phyloP scores from a whole-genome alignment of 2,113 vertebrate species.

The Dipodomys spectabilis region DNA sequence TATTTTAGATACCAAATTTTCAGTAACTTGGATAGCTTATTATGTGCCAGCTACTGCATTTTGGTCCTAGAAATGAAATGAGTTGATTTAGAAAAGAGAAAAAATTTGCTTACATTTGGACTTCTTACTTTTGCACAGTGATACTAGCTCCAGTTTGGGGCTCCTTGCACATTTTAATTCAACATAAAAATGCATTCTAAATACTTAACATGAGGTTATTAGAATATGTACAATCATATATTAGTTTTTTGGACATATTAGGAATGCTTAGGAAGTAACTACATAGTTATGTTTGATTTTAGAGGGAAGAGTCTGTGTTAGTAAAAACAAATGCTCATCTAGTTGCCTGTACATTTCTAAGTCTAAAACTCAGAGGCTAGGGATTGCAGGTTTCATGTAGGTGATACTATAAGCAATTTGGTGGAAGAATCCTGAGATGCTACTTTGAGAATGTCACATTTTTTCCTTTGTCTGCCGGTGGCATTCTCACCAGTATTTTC shows the following conservation, averaged over 20 bases:
- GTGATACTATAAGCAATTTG: slow-evolving; percentile 44
- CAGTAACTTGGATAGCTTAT: neutral
- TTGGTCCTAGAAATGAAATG: neutral
- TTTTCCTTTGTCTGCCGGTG: slow-evolving; percentile 19
- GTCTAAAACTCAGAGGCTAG: slow-evolving; percentile 35
- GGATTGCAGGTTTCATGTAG: slow-evolving; percentile 25
- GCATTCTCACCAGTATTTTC: slow-evolving; percentile 49
- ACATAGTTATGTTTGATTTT: slow-evolving; percentile 13
- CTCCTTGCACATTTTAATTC: slow-evolving; percentile 56
- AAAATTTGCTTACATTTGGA: neutral
- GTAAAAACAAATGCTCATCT: slow-evolving; percentile 3
- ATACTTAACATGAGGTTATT: neutral
- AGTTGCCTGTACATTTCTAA: slow-evolving; percentile 22
- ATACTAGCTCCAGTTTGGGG: neutral
- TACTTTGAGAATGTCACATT: slow-evolving; percentile 42
- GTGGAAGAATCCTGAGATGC: slow-evolving; percentile 36
- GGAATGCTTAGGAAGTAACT: slow-evolving; percentile 1
- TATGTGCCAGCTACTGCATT: neutral
- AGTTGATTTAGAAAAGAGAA: neutral
- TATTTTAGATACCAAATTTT: slow-evolving; percentile 31
- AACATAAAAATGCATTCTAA: slow-evolving; percentile 10
- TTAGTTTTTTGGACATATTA: neutral
- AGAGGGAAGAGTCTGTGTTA: neutral
- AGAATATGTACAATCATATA: slow-evolving; percentile 34
- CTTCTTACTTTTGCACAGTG: neutral